Evolutionary conservation across 2,888 invertebrate species (phyloP).

Genomic region (Nudaria mundana): DNA sequence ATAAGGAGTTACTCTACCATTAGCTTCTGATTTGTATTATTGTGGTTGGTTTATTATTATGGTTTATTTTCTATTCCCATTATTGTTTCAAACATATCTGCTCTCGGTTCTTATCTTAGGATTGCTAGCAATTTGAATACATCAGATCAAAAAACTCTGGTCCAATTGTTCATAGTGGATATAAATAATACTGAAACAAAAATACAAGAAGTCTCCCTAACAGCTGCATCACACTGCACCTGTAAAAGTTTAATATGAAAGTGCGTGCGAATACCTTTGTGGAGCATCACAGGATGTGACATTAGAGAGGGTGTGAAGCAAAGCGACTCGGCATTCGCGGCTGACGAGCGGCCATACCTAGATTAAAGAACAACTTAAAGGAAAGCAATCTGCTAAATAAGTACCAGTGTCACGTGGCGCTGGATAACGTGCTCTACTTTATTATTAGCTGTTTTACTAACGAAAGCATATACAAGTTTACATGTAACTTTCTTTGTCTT

Average conservation of each 20-base stretch:
- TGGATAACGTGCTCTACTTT: slow-evolving; percentile 54
- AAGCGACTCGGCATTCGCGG: slow-evolving; percentile 27
- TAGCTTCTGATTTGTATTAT: no score
- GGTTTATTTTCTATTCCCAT: no score
- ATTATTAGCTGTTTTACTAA: background rate
- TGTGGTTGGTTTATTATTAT: no score
- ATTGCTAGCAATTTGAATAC: no score
- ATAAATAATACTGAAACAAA: background rate
- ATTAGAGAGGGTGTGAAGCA: slow-evolving; percentile 33
- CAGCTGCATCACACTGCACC: slow-evolving; percentile 6
- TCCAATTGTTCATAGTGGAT: no score
- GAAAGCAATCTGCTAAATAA: slow-evolving; percentile 82
- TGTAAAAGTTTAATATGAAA: slow-evolving; percentile 24
- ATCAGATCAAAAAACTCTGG: no score
- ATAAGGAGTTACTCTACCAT: slow-evolving; percentile 19
- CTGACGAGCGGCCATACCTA: slow-evolving; percentile 54
- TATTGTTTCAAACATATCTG: no score
- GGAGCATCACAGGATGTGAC: slow-evolving; percentile 24
- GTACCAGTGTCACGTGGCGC: slow-evolving; percentile 47
- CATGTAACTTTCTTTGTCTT: no score
- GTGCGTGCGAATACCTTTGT: slow-evolving; percentile 32
- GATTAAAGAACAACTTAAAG: slow-evolving; percentile 80
- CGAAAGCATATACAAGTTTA: no score
- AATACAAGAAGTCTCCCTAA: no score
- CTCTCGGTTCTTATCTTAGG: no score